Conservation (phyloP, 2,797 vertebrate genomes). For the Liparis tanakae region DNA sequence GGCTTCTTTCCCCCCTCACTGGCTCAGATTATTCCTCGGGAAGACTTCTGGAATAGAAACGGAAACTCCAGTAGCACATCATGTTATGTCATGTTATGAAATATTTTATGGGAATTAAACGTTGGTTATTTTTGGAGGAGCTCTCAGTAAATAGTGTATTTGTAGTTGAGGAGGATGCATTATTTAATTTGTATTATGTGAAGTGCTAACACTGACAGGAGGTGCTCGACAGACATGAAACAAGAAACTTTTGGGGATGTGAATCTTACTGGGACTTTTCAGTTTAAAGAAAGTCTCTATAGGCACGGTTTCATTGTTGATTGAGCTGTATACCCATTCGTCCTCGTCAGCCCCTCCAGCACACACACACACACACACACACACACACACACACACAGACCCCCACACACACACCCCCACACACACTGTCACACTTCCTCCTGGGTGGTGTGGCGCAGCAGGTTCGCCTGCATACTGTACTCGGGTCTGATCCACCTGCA, state of each 20-base stretch:
- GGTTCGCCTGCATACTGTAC: conserved; percentile 59
- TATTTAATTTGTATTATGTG: background rate
- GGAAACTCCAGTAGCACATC: background rate
- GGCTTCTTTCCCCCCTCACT: conserved; percentile 6
- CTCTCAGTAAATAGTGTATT: background rate
- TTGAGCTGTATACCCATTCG: conserved; percentile 49
- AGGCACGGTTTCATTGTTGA: conserved; percentile 41
- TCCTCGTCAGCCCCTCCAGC: conserved; percentile 14
- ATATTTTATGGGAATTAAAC: conserved; percentile 9
- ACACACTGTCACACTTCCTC: conserved; percentile 23
- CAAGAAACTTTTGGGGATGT: background rate
- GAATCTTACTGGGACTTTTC: conserved; percentile 3
- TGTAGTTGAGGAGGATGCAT: background rate
- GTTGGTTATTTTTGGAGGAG: background rate
- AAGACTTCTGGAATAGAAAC: conserved; percentile 28
- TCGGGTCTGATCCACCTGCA: conserved; percentile 69
- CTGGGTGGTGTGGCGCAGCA: conserved; percentile 69
- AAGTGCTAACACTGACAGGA: background rate
- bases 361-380: background rate
- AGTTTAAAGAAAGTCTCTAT: conserved; percentile 14
- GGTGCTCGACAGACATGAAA: background rate
- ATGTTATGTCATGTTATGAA: background rate
- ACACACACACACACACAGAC: conserved; percentile 17
- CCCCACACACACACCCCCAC: conserved; percentile 5
- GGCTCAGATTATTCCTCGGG: conserved; percentile 28